Evolutionary conservation across 2,888 invertebrate species (phyloP).

Genomic region (Cordilura impudica): DNA sequence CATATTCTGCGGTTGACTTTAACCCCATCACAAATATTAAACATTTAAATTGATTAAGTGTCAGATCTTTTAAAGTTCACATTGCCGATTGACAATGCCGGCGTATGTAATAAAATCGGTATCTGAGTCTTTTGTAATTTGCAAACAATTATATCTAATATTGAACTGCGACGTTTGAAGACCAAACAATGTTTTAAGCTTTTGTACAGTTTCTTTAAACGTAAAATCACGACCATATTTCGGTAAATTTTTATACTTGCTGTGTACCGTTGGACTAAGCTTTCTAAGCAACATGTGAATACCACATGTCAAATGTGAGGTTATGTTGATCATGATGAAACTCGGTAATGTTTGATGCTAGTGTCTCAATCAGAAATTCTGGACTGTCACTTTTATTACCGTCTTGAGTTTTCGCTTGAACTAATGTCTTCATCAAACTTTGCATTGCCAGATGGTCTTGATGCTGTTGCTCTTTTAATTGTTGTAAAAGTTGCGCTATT

Average conservation of each 20-base stretch:
- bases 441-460: no score
- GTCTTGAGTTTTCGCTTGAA: no score
- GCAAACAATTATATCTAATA: constrained; percentile 52
- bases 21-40: constrained; percentile 59
- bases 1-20: constrained; percentile 50
- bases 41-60: constrained; percentile 58
- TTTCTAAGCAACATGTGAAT: constrained; percentile 54
- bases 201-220: constrained; percentile 45
- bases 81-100: constrained; percentile 16
- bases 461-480: no score
- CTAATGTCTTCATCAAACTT: no score
- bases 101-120: constrained; percentile 55
- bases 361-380: constrained; percentile 50
- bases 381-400: background rate
- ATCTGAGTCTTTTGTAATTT: constrained; percentile 43
- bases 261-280: constrained; percentile 44
- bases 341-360: constrained; percentile 53
- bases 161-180: constrained; percentile 51
- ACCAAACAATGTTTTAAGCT: constrained; percentile 51
- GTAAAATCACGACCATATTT: constrained; percentile 46
- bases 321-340: constrained; percentile 51
- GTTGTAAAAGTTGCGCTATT: no score
- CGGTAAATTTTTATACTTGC: constrained; percentile 53
- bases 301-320: constrained; percentile 57
- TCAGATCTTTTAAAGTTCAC: constrained; percentile 53